Percentiles rank a stretch among this genome's conserved stretches.
Evolutionary conservation across 2,888 invertebrate species (phyloP).

Genomic region (Dicyrtomina minuta): DNA sequence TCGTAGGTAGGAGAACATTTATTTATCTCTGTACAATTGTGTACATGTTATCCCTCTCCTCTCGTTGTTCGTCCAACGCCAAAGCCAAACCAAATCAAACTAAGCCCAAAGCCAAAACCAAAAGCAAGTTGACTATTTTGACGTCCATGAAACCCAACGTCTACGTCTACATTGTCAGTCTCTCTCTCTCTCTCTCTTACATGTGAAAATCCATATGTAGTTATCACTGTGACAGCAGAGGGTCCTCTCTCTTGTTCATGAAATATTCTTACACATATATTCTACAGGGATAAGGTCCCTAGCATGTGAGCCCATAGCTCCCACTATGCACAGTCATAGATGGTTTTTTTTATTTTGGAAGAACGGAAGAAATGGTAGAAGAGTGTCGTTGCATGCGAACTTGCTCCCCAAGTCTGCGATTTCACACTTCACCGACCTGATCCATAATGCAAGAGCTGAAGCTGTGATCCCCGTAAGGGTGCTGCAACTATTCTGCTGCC

Average conservation of each 20-base stretch:
- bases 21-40: constrained; percentile 7
- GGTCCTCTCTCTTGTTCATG: constrained; percentile 1
- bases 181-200: too few species aligned
- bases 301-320: too few species aligned
- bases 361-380: constrained; percentile 14
- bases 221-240: background rate
- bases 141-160: background rate
- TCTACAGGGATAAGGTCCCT: too few species aligned
- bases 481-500: constrained; percentile 25
- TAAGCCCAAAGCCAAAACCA: constrained; percentile 12
- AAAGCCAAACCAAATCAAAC: too few species aligned
- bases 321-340: constrained; percentile 10
- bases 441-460: constrained; percentile 54
- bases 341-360: constrained; percentile 5
- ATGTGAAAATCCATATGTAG: constrained; percentile 3
- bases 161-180: too few species aligned
- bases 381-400: constrained; percentile 30
- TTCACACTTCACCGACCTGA: constrained; percentile 53
- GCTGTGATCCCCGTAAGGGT: constrained; percentile 45
- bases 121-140: constrained; percentile 20
- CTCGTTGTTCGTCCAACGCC: constrained; percentile 13
- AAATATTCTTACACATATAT: constrained; percentile 14
- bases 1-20: background rate
- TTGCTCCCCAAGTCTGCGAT: constrained; percentile 52
- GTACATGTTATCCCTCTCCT: background rate